Percentiles rank a stretch among this genome's conserved stretches.
Evolutionary conservation across 2,113 vertebrate species (phyloP).

Genomic region (Paedocypris sp.): DNA sequence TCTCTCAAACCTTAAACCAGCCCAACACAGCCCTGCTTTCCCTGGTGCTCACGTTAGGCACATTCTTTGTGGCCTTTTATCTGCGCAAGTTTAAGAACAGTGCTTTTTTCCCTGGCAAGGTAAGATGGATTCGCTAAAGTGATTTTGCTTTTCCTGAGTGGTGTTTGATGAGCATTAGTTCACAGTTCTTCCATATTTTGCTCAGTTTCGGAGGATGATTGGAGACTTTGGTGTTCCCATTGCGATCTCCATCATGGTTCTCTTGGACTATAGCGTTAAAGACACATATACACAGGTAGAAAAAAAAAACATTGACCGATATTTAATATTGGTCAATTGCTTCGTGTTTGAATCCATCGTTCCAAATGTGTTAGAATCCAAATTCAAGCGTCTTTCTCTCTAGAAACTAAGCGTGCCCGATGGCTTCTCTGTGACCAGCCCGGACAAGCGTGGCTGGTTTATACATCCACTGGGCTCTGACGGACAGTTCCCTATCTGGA

Average conservation of each 20-base stretch:
- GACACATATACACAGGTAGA: constrained; percentile 88
- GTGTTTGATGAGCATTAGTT: too few relatives aligned
- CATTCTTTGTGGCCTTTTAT: constrained; percentile 87
- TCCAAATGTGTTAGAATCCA: neutral
- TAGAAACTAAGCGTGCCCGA: constrained; percentile 88
- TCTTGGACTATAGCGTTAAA: constrained; percentile 79
- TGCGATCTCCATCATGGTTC: constrained; percentile 91
- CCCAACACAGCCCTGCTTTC: constrained; percentile 84
- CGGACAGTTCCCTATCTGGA: constrained; percentile 79
- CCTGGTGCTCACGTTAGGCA: constrained; percentile 77
- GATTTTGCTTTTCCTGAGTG: neutral
- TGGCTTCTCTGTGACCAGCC: constrained; percentile 83
- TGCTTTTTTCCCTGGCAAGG: constrained; percentile 88
- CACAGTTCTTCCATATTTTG: too few relatives aligned
- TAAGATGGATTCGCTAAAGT: constrained; percentile 36
- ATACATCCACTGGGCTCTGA: constrained; percentile 77
- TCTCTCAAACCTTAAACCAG: constrained; percentile 20
- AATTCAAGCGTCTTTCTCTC: neutral
- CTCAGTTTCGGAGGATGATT: constrained; percentile 82
- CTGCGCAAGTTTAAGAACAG: constrained; percentile 88
- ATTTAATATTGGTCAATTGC: too few relatives aligned
- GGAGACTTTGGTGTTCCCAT: constrained; percentile 96
- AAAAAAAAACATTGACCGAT: too few relatives aligned
- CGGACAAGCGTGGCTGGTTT: constrained; percentile 79
- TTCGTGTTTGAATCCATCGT: too few relatives aligned